Evolutionary conservation across 2,888 invertebrate species (phyloP), one percentile per base, ranked within the genome.

Genomic region (Xylocampa areola): DNA sequence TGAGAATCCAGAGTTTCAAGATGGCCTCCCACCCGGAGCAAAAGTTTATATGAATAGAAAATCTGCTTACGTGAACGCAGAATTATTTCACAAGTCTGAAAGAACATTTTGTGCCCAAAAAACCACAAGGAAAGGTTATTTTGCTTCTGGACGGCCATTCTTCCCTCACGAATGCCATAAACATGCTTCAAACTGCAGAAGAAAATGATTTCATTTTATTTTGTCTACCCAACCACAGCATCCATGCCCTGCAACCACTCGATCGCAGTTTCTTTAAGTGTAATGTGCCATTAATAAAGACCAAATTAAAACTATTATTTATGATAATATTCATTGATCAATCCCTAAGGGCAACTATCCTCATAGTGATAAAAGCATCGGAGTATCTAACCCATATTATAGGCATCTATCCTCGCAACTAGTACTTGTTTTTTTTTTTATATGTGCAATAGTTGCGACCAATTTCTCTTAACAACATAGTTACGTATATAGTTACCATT

Each of bases 1-100:
- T 36, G 76, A 68, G 25, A 77, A 74, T 58, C 66, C 68, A 16
- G 70, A 78, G 44, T 79, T 73, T 54, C 10, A 59, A 19, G 66
- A 79, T 10, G 73, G 70, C 6, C 61, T 74, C 14, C 74, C 69
- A 5, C 58, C 13, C 3, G 69, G 66, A 7, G 49, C 69, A 16
- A 23, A 70, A 13, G 70, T 74, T 0, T 72, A 49, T 43, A 70
- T 70, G 68, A 65, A 58, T 21, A 48, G 65, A 49, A 68, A 76
- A 44, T 73, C 62, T 7, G 39, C 57, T 2, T 57, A 62, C 23
- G 29, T 57, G 3, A 52, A 33, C 13, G 13, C 52, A 8, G 55
- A 57, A 10, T 25, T 57, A 16, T 62, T 52, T 29, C 17, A 37
- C n/a, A 48, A 54, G 21, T 48, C 33, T 54, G 30, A 41, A 17